Conservation (phyloP, 2,113 vertebrate genomes). For the Tricholaema leucomelas region DNA sequence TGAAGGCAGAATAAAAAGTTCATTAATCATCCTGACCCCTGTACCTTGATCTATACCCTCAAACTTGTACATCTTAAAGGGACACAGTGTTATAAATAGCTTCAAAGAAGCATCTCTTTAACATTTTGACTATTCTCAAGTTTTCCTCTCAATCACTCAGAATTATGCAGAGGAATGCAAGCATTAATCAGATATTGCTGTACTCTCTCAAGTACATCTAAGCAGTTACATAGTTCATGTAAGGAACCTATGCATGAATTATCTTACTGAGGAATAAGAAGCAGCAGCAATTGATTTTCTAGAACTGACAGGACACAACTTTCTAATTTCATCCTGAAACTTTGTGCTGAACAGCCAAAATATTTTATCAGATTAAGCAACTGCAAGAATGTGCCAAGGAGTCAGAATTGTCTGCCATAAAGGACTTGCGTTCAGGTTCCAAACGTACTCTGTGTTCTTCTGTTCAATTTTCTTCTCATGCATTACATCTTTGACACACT, state of each 20-base stretch:
- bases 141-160: background rate
- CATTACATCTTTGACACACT: constrained; percentile 82
- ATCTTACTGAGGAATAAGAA: background rate
- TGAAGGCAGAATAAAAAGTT: background rate
- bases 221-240: background rate
- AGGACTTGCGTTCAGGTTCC: background rate
- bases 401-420: background rate
- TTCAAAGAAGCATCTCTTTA: background rate
- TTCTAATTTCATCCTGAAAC: background rate
- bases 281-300: background rate
- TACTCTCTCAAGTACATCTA: background rate
- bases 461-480: constrained; percentile 84
- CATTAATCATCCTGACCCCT: background rate
- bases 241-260: background rate
- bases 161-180: background rate
- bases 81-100: background rate
- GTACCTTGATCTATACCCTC: background rate
- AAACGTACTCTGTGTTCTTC: constrained; percentile 82
- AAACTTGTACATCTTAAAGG: background rate
- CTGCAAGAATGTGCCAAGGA: background rate
- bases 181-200: background rate
- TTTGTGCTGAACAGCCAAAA: background rate
- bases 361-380: background rate
- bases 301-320: background rate
- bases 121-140: background rate